phyloP scores from a whole-genome alignment of 2,888 invertebrate genomes.

The Euzetes globulus region DNA sequence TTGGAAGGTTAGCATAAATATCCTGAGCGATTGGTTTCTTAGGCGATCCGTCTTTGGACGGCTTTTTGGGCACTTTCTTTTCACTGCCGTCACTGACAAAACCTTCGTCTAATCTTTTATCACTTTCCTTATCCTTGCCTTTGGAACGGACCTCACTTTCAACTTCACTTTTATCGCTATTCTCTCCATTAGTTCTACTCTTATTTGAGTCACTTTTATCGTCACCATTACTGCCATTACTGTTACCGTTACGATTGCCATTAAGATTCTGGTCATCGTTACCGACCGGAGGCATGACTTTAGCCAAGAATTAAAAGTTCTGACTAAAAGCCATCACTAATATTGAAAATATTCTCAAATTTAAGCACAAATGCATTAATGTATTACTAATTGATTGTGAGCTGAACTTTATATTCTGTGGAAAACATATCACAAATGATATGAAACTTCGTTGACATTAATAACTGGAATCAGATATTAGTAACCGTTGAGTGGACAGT shows the following conservation, averaged over 20 bases:
- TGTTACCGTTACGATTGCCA: constrained; percentile 29
- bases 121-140: neutral
- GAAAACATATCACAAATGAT: constrained; percentile 14
- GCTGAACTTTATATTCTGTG: neutral
- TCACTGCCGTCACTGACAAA: constrained; percentile 27
- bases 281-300: neutral
- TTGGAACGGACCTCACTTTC: neutral
- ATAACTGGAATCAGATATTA: neutral
- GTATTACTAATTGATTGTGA: neutral
- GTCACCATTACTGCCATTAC: neutral
- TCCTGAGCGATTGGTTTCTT: constrained; percentile 8
- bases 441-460: constrained; percentile 8
- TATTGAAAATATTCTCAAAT: neutral
- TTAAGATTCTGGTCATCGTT: neutral
- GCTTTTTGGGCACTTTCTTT: neutral
- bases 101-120: neutral
- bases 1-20: constrained; percentile 13
- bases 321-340: neutral
- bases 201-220: neutral
- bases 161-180: constrained; percentile 20
- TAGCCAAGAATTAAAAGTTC: neutral
- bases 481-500: constrained; percentile 26
- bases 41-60: neutral
- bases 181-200: constrained; percentile 20
- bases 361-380: neutral